Conservation (phyloP, 1,140 invertebrate genomes). For the Marisa cornuarietis region DNA sequence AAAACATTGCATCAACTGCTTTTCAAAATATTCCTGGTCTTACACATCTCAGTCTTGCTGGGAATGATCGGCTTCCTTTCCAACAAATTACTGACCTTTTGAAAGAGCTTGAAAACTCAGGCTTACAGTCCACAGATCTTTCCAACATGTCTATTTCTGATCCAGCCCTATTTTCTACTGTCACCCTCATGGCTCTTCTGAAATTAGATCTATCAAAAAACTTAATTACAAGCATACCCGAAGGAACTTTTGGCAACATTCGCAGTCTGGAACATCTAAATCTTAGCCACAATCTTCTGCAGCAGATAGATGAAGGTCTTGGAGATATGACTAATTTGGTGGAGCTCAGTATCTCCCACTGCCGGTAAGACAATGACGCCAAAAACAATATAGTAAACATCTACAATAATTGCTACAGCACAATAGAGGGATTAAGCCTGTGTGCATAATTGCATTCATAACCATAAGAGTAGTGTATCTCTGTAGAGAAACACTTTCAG, state of each 20-base stretch:
- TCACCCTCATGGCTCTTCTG: conserved; percentile 21
- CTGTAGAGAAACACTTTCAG: background rate
- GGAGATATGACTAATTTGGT: conserved; percentile 34
- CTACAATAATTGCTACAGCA: too few species aligned
- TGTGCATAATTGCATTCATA: too few species aligned
- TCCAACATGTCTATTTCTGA: conserved; percentile 24
- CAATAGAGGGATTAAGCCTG: too few species aligned
- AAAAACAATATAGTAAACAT: background rate
- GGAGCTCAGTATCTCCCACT: conserved; percentile 45
- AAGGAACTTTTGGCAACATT: conserved; percentile 28
- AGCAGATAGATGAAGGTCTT: conserved; percentile 18
- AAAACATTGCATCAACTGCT: conserved; percentile 32
- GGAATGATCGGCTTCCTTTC: conserved; percentile 39
- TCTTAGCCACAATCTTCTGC: conserved; percentile 40
- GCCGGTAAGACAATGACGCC: background rate
- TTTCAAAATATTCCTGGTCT: conserved; percentile 40
- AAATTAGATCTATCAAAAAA: conserved; percentile 44
- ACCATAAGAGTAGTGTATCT: background rate
- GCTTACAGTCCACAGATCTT: conserved; percentile 32
- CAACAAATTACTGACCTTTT: conserved; percentile 35
- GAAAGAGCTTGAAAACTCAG: conserved; percentile 34
- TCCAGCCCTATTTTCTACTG: conserved; percentile 19
- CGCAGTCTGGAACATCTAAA: conserved; percentile 29
- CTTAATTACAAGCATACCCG: conserved; percentile 28
- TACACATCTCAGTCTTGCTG: conserved; percentile 39